Evolutionary conservation across 2,113 vertebrate genomes (phyloP).

Genomic region (Tringa solitaria): DNA sequence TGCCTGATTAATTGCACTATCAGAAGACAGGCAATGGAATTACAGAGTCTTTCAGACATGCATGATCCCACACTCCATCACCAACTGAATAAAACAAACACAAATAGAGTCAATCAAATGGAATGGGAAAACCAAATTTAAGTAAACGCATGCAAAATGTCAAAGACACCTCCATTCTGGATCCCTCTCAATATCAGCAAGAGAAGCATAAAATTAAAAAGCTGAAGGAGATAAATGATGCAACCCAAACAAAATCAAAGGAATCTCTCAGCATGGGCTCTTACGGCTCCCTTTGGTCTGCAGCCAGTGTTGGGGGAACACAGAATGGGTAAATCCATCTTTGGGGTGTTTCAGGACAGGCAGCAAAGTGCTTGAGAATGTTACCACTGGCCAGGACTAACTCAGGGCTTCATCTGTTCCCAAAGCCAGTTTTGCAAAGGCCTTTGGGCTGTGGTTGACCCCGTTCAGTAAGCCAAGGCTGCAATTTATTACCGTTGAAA

Average conservation of each 20-base stretch:
- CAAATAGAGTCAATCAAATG: conserved; percentile 38
- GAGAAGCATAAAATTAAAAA: background rate
- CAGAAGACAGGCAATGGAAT: conserved; percentile 24
- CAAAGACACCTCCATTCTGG: background rate
- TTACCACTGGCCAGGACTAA: background rate
- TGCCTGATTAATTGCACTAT: conserved; percentile 25
- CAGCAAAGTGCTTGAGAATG: background rate
- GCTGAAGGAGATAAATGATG: background rate
- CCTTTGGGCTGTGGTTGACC: background rate
- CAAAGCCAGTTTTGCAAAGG: background rate
- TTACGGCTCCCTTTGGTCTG: background rate
- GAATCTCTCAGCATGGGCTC: background rate
- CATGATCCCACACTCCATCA: background rate
- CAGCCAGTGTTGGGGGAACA: background rate
- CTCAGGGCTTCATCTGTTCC: background rate
- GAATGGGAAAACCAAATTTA: background rate
- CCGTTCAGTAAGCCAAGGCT: background rate
- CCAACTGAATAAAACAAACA: background rate
- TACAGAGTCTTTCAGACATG: background rate
- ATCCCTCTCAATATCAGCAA: background rate
- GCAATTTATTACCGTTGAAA: background rate
- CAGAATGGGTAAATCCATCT: background rate
- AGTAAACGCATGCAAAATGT: background rate
- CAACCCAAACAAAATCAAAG: background rate
- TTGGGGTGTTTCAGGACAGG: background rate